Evolutionary conservation across 2,797 vertebrate species (phyloP).

Genomic region (Meda fulgida): DNA sequence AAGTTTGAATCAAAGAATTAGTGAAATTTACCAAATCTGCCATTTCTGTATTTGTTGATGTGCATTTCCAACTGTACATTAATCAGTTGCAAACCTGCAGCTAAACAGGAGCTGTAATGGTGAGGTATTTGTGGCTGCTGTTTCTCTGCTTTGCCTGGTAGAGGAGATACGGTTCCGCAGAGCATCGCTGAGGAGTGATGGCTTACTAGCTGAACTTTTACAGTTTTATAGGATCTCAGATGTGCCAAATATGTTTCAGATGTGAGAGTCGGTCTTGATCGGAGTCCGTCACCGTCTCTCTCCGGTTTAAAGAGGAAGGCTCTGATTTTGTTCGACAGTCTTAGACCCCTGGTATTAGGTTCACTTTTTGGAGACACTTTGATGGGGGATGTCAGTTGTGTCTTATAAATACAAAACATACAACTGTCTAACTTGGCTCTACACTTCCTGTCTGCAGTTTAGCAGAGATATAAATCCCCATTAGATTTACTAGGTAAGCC

Average conservation of each 20-base stretch:
- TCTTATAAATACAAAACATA: constrained; percentile 55
- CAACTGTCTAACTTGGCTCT: constrained; percentile 49
- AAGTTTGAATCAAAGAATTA: neutral
- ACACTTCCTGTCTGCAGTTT: constrained; percentile 47
- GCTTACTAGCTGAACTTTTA: constrained; percentile 62
- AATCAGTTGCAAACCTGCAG: constrained; percentile 8
- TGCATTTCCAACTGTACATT: neutral
- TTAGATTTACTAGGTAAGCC: constrained; percentile 48
- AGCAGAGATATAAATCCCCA: constrained; percentile 57
- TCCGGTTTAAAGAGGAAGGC: constrained; percentile 43
- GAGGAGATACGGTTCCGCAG: constrained; percentile 59
- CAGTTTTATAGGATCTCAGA: constrained; percentile 65
- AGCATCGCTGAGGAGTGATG: constrained; percentile 54
- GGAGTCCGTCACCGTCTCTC: constrained; percentile 47
- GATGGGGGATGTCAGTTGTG: constrained; percentile 58
- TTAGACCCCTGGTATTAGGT: constrained; percentile 51
- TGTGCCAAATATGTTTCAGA: constrained; percentile 65
- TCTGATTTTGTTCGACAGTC: constrained; percentile 51
- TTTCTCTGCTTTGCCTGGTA: constrained; percentile 55
- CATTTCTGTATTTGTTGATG: constrained; percentile 13
- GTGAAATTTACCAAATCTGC: neutral
- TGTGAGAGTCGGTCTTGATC: constrained; percentile 49
- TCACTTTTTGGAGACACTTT: constrained; percentile 54
- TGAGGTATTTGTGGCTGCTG: constrained; percentile 26
- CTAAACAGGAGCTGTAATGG: constrained; percentile 30